Conservation (phyloP, 2,113 vertebrate genomes). For the Labeo rohita region DNA sequence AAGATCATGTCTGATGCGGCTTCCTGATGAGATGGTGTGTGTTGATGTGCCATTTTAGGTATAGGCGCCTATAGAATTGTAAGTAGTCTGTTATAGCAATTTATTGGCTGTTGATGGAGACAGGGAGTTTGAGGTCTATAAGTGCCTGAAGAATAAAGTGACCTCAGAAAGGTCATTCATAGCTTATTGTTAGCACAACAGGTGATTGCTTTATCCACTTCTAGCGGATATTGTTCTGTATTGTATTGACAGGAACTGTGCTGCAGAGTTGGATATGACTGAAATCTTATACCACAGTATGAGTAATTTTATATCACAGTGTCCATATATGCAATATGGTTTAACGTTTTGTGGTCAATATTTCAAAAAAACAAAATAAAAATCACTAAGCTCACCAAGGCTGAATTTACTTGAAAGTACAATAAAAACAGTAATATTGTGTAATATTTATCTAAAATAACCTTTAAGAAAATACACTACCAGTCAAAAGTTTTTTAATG, state of each 20-base stretch:
- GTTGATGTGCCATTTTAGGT: slow-evolving; percentile 3
- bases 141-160: not conserved
- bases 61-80: not conserved
- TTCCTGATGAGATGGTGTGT: not conserved
- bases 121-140: not conserved
- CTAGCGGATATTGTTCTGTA: not conserved
- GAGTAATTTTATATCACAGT: not conserved
- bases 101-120: not conserved
- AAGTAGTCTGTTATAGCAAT: not conserved
- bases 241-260: not conserved
- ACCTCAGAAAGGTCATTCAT: not conserved
- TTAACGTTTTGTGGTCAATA: not conserved
- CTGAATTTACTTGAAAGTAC: not conserved
- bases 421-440: not conserved
- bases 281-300: not conserved
- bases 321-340: not conserved
- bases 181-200: not conserved
- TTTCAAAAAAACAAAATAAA: not conserved
- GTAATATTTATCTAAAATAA: too few relatives aligned
- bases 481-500: too few relatives aligned
- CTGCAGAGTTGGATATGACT: not conserved
- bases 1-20: not conserved
- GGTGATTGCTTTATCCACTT: not conserved
- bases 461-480: too few relatives aligned
- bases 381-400: not conserved